Base-by-base conservation (phyloP, 2,888 invertebrate genomes). In the Heliconius aoede region DNA sequence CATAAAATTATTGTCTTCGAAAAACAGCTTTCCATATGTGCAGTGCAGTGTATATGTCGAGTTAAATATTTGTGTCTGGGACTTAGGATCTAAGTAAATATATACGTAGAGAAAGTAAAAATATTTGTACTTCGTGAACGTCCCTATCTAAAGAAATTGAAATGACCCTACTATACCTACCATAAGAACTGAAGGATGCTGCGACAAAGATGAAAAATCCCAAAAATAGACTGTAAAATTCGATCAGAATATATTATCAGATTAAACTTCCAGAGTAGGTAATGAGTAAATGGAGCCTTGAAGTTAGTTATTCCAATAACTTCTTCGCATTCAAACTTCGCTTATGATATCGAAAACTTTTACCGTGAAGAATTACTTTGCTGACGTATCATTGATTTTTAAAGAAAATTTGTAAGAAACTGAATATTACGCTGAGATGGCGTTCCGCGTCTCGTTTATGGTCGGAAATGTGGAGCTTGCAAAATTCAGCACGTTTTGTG, bases 241-340 rank as follows among this genome's bases (percentile, higher is more conserved):
- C 68, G 51, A 68, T 68, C 68, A 76, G 77, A 81, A 76, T 76
- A 64, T 74, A 78, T 62, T 30, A 72, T 77, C 40, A 76, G 73
- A 82, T 81, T 77, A 80, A 80, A 82, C 78, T 82, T 64, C 60
- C 36, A 65, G 64, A 32, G 36, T 36, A 11, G 72, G 7, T 80
- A 78, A 73, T 76, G 79, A 75, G 78, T 75, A 80, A 79, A 78
- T 79, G 76, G 79, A 78, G 80, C 79, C 76, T 80, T 78, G 76
- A 82, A 81, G 79, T 82, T 81, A 69, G 80, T 80, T 80, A 80
- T 78, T 78, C 78, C 79, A 77, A 80, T 76, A 80, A 79, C 80
- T 82, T 80, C 80, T 75, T 76, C 79, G 80, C 81, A 80, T 82
- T 80, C 76, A 73, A 81, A 81, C 77, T 82, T 80, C 67, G 76